Evolutionary conservation across 2,113 vertebrate species (phyloP).

Genomic region (Noturus placidus): DNA sequence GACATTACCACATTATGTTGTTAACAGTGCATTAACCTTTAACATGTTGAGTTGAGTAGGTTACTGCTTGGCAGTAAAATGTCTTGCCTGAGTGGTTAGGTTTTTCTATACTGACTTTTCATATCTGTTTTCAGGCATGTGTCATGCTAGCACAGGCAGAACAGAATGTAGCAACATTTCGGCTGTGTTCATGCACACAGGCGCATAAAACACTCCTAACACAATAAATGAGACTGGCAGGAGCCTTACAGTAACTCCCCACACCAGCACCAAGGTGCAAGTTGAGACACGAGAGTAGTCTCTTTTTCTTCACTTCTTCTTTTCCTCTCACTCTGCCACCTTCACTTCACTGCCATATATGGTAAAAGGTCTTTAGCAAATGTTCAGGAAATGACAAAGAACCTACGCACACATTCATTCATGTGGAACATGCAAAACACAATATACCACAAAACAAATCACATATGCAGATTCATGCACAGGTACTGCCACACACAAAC

Average conservation of each 20-base stretch:
- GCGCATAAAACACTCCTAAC: conserved; percentile 23
- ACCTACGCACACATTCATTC: conserved; percentile 1
- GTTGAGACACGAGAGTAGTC: conserved; percentile 63
- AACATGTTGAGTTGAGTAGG: conserved; percentile 16
- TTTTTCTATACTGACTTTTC: not conserved
- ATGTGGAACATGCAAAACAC: not conserved
- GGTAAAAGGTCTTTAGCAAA: conserved; percentile 62
- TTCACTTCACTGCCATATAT: conserved; percentile 64
- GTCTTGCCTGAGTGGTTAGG: not conserved
- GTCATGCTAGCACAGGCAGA: conserved; percentile 56
- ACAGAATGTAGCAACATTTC: not conserved
- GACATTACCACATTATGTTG: not conserved
- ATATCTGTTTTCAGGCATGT: conserved; percentile 29
- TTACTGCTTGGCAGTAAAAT: not conserved
- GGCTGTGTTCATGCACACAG: conserved; percentile 16
- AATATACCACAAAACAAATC: not conserved
- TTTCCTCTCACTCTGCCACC: conserved; percentile 52
- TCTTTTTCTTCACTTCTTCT: conserved; percentile 38
- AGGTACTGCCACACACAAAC: not conserved
- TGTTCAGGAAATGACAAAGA: conserved; percentile 65
- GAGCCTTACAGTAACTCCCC: conserved; percentile 25
- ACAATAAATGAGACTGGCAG: conserved; percentile 47
- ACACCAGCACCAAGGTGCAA: conserved; percentile 50
- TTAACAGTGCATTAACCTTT: conserved; percentile 20
- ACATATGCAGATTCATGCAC: conserved; percentile 1